These are phyloP conservation scores for Lamprotornis superbus DNA, from an alignment of 2,113 vertebrate genomes.

Conservation along the genomic window DNA sequence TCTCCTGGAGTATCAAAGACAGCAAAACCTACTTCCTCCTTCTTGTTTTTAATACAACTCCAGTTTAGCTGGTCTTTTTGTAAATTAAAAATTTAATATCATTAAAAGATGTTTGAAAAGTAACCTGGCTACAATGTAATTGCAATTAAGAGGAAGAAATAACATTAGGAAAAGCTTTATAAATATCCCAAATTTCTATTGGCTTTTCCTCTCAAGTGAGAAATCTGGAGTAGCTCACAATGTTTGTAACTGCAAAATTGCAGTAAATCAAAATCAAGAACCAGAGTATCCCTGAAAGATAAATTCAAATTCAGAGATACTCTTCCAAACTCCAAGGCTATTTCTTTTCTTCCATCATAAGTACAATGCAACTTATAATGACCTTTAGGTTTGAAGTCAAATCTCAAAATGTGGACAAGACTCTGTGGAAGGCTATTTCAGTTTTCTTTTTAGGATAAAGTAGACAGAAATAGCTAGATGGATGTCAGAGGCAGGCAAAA, in stretches of 20 bases:
- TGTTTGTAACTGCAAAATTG: neutral
- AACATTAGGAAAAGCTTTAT: neutral
- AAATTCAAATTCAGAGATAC: neutral
- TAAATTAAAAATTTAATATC: neutral
- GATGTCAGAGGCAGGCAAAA: neutral
- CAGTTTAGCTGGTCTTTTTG: neutral
- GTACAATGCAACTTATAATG: neutral
- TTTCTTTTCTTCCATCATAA: neutral
- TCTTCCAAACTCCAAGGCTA: neutral
- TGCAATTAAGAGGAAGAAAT: neutral
- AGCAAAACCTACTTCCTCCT: constrained; percentile 24
- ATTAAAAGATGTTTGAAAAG: neutral
- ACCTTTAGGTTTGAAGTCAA: neutral
- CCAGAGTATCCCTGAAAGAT: neutral
- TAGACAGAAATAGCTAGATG: neutral
- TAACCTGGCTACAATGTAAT: neutral
- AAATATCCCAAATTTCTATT: neutral
- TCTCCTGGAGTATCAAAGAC: constrained; percentile 45
- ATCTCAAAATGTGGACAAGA: neutral
- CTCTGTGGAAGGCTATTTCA: neutral
- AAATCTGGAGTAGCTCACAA: neutral
- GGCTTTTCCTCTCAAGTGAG: neutral
- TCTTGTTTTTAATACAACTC: constrained; percentile 26
- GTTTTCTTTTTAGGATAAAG: neutral
- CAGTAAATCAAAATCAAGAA: neutral